phyloP scores from a whole-genome alignment of 2,888 invertebrate species.

The Mesorhabditis sp. region DNA sequence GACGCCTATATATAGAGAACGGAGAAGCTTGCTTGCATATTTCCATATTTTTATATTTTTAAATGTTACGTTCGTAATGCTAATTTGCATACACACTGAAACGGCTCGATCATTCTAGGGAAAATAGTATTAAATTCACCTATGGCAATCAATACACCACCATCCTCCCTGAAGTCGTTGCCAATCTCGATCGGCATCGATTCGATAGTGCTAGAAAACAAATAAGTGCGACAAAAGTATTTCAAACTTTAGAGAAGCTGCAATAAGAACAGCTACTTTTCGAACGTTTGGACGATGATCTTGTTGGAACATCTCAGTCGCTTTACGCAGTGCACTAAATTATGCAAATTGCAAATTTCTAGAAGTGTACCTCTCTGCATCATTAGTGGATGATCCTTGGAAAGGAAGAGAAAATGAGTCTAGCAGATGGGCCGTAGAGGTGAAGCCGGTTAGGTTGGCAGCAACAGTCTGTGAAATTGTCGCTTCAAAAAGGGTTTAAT shows the following conservation, averaged over 20 bases:
- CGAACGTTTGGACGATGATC: not conserved
- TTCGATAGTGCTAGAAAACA: not conserved
- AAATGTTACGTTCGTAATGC: no score
- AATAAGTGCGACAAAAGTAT: no score
- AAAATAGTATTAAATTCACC: not conserved
- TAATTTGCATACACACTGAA: not conserved
- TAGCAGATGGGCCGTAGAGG: not conserved
- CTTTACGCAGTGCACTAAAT: not conserved
- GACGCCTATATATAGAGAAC: no score
- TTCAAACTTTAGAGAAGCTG: not conserved
- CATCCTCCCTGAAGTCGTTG: constrained; percentile 4
- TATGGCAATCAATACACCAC: not conserved
- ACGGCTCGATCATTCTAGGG: not conserved
- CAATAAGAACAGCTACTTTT: not conserved
- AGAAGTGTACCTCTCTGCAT: not conserved
- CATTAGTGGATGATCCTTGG: not conserved
- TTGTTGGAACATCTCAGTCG: not conserved
- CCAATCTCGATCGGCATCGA: constrained; percentile 6
- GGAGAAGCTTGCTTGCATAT: no score
- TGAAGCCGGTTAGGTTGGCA: not conserved
- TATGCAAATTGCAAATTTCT: not conserved
- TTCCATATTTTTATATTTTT: no score
- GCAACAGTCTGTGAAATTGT: not conserved
- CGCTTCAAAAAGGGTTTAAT: not conserved
- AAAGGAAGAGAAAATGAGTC: not conserved